Evolutionary conservation across 2,797 vertebrate genomes (phyloP), one percentile per base, ranked within the genome.

Genomic region (Loriculus beryllinus): DNA sequence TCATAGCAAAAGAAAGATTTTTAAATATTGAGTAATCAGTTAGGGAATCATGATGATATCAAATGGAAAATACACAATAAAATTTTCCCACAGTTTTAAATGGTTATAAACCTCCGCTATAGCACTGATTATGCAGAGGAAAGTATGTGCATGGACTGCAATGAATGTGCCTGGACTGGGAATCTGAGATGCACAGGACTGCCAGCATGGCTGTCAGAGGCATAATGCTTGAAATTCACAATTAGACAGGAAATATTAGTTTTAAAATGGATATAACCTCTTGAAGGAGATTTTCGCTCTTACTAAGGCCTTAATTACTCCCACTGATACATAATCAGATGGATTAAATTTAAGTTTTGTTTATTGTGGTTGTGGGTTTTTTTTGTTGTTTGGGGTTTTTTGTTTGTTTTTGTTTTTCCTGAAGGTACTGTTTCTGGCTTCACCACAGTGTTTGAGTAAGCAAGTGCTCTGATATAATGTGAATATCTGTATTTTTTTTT

Each of bases 361-460:
- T 75, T 60, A 40, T 84, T 82, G 29, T 20, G 19, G 18, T 39
- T 65, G 21, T 20, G 22, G 21, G 29, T 3, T 25, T 29, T 11
- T 26, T 45, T 37, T 14, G 43, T 31, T n/a, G 21, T 23, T 56
- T n/a, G 2, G 2, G 14, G 1, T 5, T 28, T 29, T 47, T 0
- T 16, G 16, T 8, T 19, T 33, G 7, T 31, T 68, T 49, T 59
- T 22, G 26, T 62, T 65, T 77, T 29, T 17, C 17, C 29, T 28
- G 19, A 80, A 31, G 37, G 20, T 77, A 72, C 17, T 43, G 28
- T 33, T 80, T 37, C 54, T 63, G 23, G 65, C 56, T 95, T 65
- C 43, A 86, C 31, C 31, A 86, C 48, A 81, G 75, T 14, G 18
- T 22, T 52, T 75, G 21, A 48, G 25, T 49, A 59, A 31, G n/a